Base-by-base conservation (phyloP, 2,888 invertebrate genomes). In the Watsonalla cultraria region DNA sequence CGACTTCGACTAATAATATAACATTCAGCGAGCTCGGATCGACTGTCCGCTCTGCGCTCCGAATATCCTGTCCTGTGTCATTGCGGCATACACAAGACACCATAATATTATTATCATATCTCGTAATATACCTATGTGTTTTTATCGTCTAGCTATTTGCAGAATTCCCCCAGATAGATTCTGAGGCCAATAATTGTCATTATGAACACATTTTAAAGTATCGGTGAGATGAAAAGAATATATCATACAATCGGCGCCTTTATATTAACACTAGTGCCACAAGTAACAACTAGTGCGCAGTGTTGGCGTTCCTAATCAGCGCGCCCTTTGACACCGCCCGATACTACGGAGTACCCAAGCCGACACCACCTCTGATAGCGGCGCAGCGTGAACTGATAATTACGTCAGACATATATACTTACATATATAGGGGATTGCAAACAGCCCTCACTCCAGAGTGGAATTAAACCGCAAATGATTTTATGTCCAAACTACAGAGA, bases 1-100 rank as follows among this genome's bases (percentile, higher is more conserved):
- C 74, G 73, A 82, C 86, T 80, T 82, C 81, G 72, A 86, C 89
- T 90, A 90, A 90, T 90, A 24, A 24, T 90, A 87, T 90, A 90
- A 89, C 86, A 88, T 81, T 80, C 79, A 71, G 79, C 77, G 80
- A 80, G 83, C 82, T 78, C 80, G 75, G 78, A 78, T 78, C 78
- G 79, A 78, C 76, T 78, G 80, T 80, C 79, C 80, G 80, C 74
- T 76, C 71, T 24, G 24, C 24, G 24, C 24, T 24, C 64, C 66
- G 70, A 71, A 37, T 9, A 71, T 72, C 66, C 69, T 62, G 63
- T 56, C 53, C 54, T 13, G 35, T 49, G 42, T 54, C 45, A 50
- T 39, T 11, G 46, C 35, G 46, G 46, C 14, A 15, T 5, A 45
- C 33, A 37, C n/a, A n/a, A n/a, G n/a, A n/a, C n/a, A n/a, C n/a